Conservation (phyloP, 1,140 invertebrate species). For the Antheraea pernyi region DNA sequence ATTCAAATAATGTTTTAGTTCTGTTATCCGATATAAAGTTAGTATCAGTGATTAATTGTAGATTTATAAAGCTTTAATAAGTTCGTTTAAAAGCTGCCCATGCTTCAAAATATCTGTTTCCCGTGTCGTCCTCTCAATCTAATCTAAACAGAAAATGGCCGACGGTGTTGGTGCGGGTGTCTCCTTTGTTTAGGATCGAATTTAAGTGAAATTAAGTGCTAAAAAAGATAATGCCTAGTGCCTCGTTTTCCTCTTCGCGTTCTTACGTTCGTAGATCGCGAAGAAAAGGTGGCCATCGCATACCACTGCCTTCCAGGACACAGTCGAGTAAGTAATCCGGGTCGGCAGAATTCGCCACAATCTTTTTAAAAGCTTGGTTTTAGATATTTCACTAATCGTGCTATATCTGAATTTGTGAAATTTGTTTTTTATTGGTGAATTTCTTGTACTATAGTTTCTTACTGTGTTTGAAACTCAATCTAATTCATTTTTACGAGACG, state of each 20-base stretch:
- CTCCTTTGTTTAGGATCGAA: constrained; percentile 83
- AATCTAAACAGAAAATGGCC: constrained; percentile 84
- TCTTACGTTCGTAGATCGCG: constrained; percentile 91
- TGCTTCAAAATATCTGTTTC: constrained; percentile 66
- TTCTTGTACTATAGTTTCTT: too few relatives aligned
- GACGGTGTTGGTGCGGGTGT: constrained; percentile 81
- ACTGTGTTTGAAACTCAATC: neutral
- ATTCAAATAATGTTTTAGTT: constrained; percentile 67
- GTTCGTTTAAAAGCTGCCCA: constrained; percentile 42
- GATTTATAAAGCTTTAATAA: constrained; percentile 49
- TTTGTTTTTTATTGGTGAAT: neutral
- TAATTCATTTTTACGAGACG: constrained; percentile 1
- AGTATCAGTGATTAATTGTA: constrained; percentile 65
- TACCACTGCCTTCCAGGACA: constrained; percentile 89
- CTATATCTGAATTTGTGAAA: neutral
- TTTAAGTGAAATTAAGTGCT: constrained; percentile 76
- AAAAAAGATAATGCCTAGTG: constrained; percentile 90
- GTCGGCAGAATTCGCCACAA: constrained; percentile 64
- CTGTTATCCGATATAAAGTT: constrained; percentile 61
- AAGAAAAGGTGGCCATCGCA: constrained; percentile 91
- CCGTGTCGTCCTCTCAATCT: constrained; percentile 73
- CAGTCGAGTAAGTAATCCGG: constrained; percentile 80
- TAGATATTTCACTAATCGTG: constrained; percentile 43
- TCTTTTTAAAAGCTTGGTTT: constrained; percentile 59
- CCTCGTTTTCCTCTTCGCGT: constrained; percentile 92